Evolutionary conservation across 2,797 vertebrate species (phyloP), one percentile per base, ranked within the genome.

Genomic region (Gallirallus australis): DNA sequence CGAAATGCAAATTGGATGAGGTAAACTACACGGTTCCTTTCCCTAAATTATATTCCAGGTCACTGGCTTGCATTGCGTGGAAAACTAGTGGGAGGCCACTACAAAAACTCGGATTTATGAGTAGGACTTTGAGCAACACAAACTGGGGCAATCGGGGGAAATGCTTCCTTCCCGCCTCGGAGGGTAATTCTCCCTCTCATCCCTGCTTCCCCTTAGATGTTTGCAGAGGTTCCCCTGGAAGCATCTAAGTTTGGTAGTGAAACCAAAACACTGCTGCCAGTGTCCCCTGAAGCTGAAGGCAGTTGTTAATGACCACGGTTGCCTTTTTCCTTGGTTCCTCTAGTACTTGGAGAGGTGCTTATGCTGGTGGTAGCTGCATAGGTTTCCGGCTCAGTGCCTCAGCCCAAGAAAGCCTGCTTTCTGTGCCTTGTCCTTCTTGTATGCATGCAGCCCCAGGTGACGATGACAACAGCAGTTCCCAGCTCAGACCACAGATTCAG

Each of bases 1-100:
- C 80, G 85, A 76, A 76, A 89, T 86, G 83, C 83, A 94, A 82
- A 88, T 75, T 39, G 59, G 25, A 83, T 94, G 79, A 90, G 52
- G 80, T 86, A 89, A 91, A 83, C 82, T 47, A 12, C 50, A 45
- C 19, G 61, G 27, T 87, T 88, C 60, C 45, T 91, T 95, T 91
- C 35, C 31, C 63, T 50, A 93, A 75, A 84, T 95, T 96, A n/a
- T 45, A 23, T 96, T 89, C 48, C 28, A 66, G 83, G 72, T 94
- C 88, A 79, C 9, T 86, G 72, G 69, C 61, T 94, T 72, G 7
- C 21, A 88, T 82, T 79, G 28, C 69, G 87, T 86, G n/a, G 73
- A 57, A 83, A 88, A 14, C 11, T 61, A 82, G 59, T 11, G 28
- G 54, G 80, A 85, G 78, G 48, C 37, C 39, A 8, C 53, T 82